Evolutionary conservation across 1,140 invertebrate genomes (phyloP), one percentile per base, ranked within the genome.

Genomic region (Drosophila pachea): DNA sequence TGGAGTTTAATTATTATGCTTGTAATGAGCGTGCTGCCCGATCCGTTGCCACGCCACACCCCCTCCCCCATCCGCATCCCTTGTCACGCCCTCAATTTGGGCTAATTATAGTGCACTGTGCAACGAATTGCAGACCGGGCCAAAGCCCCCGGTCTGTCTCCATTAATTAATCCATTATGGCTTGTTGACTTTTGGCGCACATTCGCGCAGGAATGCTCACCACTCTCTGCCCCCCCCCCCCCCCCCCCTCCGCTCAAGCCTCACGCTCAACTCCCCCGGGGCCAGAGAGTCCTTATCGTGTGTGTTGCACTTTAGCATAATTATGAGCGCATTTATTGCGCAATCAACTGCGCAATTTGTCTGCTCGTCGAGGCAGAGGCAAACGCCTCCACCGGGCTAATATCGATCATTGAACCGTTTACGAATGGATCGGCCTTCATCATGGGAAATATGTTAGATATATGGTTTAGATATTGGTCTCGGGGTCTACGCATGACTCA

Each of bases 1-100:
- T 58, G 50, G 69, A 81, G 77, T 76, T 76, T 81, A 73, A 81
- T 76, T 81, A 81, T 76, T 73, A 54, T 69, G 73, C 69, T 81
- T 81, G 77, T 81, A 81, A 81, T 81, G 74, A 81, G 77, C 69
- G 67, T 81, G 77, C 73, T 81, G 77, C 73, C 76, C 22, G 81
- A 81, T 81, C 81, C 67, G 35, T 40, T 35, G 38, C 36, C 38
- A 14, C 45, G 45, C 54, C 8, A 3, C 8, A 7, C 12, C 14
- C 42, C 40, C 4, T 9, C 38, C 42, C 3, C 43, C 43, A 22
- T 9, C 5, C 7, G 7, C 7, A 31, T n/a, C n/a, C 45, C 45
- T n/a, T 29, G 47, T n/a, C 48, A 42, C 45, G 55, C 40, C 16
- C 40, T 53, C 42, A 61, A 43, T 68, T 68, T 68, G 54, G 66